Evolutionary conservation across 2,797 vertebrate genomes (phyloP).

Genomic region (Halcyon leucocephala): DNA sequence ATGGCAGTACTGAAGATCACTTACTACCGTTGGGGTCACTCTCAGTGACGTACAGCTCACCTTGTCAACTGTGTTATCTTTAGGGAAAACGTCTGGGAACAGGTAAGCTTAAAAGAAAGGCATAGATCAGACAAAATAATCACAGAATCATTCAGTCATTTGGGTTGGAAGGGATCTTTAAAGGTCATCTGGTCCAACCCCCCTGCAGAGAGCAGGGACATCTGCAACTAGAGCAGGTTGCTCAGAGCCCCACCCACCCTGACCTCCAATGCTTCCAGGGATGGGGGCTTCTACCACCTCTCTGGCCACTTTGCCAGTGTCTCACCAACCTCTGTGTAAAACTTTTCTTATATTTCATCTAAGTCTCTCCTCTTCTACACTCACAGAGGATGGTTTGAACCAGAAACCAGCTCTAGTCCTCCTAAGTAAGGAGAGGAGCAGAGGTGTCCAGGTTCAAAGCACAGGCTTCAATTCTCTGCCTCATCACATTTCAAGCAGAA

Average conservation of each 20-base stretch:
- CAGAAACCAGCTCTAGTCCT: neutral
- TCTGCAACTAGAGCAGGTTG: neutral
- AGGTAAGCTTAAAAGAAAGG: neutral
- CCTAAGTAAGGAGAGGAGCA: neutral
- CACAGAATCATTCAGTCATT: neutral
- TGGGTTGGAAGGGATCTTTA: neutral
- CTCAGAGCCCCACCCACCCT: neutral
- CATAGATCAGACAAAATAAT: neutral
- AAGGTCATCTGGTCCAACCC: neutral
- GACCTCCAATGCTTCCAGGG: neutral
- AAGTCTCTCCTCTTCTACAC: neutral
- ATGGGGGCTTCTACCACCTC: neutral
- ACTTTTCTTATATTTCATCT: neutral
- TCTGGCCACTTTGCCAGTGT: neutral
- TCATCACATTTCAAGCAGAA: neutral
- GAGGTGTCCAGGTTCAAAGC: rapidly evolving
- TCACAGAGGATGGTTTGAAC: neutral
- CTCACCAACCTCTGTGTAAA: neutral
- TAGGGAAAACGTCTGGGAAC: neutral
- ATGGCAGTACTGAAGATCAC: neutral
- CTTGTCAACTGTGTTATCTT: neutral
- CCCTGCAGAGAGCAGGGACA: neutral
- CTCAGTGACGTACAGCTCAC: neutral
- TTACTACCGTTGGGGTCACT: neutral
- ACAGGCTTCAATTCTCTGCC: neutral